Evolutionary conservation across 2,797 vertebrate genomes (phyloP).

Genomic region (Acanthiza pusilla): DNA sequence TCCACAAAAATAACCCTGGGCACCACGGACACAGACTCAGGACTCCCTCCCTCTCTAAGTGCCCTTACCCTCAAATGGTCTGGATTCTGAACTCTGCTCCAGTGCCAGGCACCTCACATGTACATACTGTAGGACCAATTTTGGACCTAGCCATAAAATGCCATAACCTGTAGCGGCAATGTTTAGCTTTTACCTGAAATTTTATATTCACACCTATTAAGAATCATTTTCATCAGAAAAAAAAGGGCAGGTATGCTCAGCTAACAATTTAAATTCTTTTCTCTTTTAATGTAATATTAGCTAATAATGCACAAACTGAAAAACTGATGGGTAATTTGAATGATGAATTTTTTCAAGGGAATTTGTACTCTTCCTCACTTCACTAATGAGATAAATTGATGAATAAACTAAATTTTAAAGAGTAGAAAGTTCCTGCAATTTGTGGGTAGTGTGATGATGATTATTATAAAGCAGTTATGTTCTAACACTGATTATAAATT

Average conservation of each 20-base stretch:
- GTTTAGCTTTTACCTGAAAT: neutral
- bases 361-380: neutral
- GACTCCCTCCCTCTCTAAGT: neutral
- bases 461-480: neutral
- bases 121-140: neutral
- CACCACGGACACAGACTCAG: neutral
- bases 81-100: neutral
- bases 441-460: neutral
- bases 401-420: neutral
- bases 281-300: neutral
- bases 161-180: neutral
- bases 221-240: neutral
- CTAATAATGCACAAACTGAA: neutral
- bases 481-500: neutral
- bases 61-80: neutral
- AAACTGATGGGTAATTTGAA: neutral
- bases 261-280: neutral
- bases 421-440: neutral
- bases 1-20: neutral
- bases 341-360: neutral
- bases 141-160: neutral
- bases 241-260: neutral
- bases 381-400: neutral
- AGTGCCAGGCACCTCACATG: neutral
- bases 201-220: neutral